Conservation (phyloP, 2,797 vertebrate species). For the Emys orbicularis region DNA sequence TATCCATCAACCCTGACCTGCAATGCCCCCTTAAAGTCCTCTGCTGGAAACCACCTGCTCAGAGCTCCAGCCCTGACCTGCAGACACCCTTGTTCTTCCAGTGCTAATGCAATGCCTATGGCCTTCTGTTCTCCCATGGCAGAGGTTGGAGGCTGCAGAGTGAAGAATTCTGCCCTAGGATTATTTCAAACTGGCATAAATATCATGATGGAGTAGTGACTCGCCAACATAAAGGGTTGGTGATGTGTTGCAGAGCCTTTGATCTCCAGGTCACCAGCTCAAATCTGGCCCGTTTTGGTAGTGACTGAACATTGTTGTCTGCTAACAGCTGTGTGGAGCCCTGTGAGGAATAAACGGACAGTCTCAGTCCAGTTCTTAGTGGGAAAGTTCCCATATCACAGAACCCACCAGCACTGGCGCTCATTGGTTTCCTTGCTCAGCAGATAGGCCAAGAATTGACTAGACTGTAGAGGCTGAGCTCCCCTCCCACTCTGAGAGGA, state of each 20-base stretch:
- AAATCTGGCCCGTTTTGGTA: background rate
- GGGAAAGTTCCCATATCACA: background rate
- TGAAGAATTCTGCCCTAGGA: background rate
- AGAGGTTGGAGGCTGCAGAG: rapidly evolving
- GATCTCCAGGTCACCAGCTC: background rate
- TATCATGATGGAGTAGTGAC: background rate
- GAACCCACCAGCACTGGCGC: background rate
- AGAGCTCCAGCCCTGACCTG: rapidly evolving
- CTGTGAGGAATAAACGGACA: background rate
- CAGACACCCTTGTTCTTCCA: background rate
- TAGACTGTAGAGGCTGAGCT: background rate
- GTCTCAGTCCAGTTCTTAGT: background rate
- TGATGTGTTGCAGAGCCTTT: background rate
- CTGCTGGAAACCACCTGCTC: rapidly evolving
- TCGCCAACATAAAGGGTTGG: background rate
- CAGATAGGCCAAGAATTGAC: background rate
- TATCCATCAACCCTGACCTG: background rate
- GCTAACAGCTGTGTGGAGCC: background rate
- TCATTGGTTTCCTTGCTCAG: background rate
- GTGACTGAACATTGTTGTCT: background rate
- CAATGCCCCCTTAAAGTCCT: background rate
- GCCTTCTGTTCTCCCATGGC: background rate
- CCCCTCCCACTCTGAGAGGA: background rate
- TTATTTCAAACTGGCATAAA: background rate
- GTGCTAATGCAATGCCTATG: background rate